A percentile compares a stretch with the other conserved stretches of the same genome.
These are phyloP conservation scores for Pimephales promelas DNA, from an alignment of 2,113 vertebrate genomes.

Conservation along the genomic window DNA sequence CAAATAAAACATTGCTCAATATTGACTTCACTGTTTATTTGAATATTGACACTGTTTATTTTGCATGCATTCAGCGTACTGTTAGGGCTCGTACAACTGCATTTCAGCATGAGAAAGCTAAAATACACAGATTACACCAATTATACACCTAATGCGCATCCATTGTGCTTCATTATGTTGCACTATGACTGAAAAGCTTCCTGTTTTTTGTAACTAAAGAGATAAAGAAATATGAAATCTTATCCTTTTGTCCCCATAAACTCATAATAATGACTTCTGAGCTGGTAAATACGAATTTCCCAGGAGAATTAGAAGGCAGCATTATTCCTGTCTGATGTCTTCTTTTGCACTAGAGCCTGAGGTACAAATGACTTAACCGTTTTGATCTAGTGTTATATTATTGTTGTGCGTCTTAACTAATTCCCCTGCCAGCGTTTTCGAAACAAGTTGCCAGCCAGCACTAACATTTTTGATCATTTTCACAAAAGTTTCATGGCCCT, in stretches of 20 bases:
- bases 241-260: neutral
- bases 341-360: neutral
- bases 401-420: neutral
- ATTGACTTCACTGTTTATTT: neutral
- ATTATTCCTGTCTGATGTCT: neutral
- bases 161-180: neutral
- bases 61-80: neutral
- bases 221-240: neutral
- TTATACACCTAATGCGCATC: neutral
- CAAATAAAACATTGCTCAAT: neutral
- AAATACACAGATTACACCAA: neutral
- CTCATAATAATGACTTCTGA: neutral
- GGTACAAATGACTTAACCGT: slow-evolving; percentile 15
- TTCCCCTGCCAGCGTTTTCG: no score
- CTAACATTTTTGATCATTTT: no score
- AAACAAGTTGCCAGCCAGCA: no score
- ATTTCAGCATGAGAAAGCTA: neutral
- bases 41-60: no score
- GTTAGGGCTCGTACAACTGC: neutral
- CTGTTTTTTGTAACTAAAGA: neutral
- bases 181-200: neutral
- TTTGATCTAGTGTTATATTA: neutral
- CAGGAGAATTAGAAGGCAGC: neutral
- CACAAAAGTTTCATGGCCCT: no score
- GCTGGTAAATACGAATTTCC: slow-evolving; percentile 2